Percentiles rank a stretch among this genome's conserved stretches.
Evolutionary conservation across 2,797 vertebrate species (phyloP).

Genomic region (Acanthornis magna): DNA sequence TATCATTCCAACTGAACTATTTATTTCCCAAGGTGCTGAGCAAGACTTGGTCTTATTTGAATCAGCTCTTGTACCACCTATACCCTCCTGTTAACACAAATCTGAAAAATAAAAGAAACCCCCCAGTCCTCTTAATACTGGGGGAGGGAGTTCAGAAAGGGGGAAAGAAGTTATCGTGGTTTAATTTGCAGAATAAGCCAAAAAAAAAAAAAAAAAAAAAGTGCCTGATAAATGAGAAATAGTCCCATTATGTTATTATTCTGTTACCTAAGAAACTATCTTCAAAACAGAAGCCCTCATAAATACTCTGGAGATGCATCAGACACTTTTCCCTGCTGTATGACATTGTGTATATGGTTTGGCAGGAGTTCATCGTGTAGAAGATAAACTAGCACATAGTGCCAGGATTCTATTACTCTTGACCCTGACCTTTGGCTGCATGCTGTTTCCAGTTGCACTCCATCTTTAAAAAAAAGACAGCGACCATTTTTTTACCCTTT

Average conservation of each 20-base stretch:
- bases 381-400: conserved; percentile 79
- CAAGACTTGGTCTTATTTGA: conserved; percentile 3
- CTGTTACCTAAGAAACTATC: conserved; percentile 88
- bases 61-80: neutral
- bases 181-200: conserved; percentile 66
- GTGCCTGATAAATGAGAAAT: conserved; percentile 73
- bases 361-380: conserved; percentile 75
- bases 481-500: conserved; percentile 27
- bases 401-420: conserved; percentile 82
- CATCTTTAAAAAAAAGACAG: conserved; percentile 73
- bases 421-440: conserved; percentile 80
- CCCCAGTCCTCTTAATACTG: neutral
- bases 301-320: conserved; percentile 82
- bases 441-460: conserved; percentile 78
- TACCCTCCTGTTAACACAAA: neutral
- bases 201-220: neutral
- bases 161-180: conserved; percentile 1
- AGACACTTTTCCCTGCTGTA: conserved; percentile 74
- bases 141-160: neutral
- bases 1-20: neutral
- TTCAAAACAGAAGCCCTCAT: conserved; percentile 88
- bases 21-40: neutral
- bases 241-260: conserved; percentile 79
- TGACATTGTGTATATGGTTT: conserved; percentile 78
- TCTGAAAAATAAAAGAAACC: neutral